Evolutionary conservation across 1,140 invertebrate species (phyloP), one percentile per base, ranked within the genome.

Genomic region (Solenopsis invicta): DNA sequence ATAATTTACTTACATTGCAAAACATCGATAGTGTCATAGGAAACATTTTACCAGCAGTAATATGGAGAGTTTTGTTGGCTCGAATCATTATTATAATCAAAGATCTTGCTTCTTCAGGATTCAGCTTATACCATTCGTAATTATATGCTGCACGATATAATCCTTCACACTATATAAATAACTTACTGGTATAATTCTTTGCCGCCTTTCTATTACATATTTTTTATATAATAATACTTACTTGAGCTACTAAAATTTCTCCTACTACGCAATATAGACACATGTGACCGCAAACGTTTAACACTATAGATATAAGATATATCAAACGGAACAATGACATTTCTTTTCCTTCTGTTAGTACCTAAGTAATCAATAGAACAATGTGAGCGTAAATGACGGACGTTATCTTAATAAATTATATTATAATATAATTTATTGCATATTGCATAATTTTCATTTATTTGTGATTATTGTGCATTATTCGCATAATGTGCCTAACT

Each of bases 31-130:
- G 34, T 18, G 85, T 80, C 59, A 86, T 80, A 54, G 62, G 64
- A 41, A 86, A 86, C 21, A 86, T 71, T 61, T 81, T 86, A 1
- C 76, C 85, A 12, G 66, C 85, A 13, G 64, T 81, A n/a, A 86
- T 59, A 16, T 71, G 9, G 0, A 86, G 24, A 0, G 64, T 45
- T 24, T 69, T 66, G 0, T 29, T 69, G 9, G 66, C 18, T 1
- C 66, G 75, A 34, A 74, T 24, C 52, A 84, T 84, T 34, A 87
- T 50, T 62, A 37, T 5, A 6, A 74, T 82, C 18, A 81, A 2
- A 24, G 10, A 52, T 45, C 21, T 67, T 6, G 75, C 85, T 13
- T 52, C 9, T 54, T 61, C 6, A 3, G 66, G 54, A 0, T 45
- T 1, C n/a, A 81, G 48, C 12, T 18, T 48, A 6, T 86, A 69